Evolutionary conservation across 1,140 invertebrate genomes (phyloP).

Genomic region (Helicoverpa armigera): DNA sequence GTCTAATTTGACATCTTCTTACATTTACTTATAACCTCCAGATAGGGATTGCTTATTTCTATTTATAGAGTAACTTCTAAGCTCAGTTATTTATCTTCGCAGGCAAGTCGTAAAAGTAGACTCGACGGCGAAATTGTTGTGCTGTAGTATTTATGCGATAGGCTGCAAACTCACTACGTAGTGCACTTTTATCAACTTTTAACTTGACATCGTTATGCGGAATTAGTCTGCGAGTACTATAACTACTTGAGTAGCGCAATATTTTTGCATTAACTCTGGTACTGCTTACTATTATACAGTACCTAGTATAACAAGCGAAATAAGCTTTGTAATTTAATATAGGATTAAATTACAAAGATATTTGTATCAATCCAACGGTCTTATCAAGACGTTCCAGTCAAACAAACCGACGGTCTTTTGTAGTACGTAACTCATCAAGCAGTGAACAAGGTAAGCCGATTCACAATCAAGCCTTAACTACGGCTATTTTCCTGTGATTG

Average conservation of each 20-base stretch:
- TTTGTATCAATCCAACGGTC: background rate
- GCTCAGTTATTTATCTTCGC: background rate
- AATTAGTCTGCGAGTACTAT: background rate
- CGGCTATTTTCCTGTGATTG: conserved; percentile 16
- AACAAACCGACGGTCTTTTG: conserved; percentile 19
- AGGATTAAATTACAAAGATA: no score
- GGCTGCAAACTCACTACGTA: background rate
- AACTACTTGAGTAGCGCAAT: background rate
- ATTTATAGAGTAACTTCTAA: background rate
- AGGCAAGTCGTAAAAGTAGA: conserved; percentile 14
- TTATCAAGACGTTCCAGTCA: background rate
- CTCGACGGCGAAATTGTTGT: background rate
- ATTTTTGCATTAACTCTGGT: background rate
- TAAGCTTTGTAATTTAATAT: no score
- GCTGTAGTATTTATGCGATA: conserved; percentile 13
- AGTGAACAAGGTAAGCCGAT: conserved; percentile 22
- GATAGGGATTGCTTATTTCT: background rate
- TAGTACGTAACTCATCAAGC: background rate
- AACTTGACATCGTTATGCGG: conserved; percentile 1
- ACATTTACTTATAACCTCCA: background rate
- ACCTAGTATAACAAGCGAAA: no score
- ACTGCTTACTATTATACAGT: background rate
- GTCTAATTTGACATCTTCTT: background rate
- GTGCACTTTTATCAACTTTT: conserved; percentile 5
- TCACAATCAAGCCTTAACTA: conserved; percentile 10